These are phyloP conservation scores for Barbus barbus DNA, from an alignment of 2,113 vertebrate species.

Conservation along the genomic window DNA sequence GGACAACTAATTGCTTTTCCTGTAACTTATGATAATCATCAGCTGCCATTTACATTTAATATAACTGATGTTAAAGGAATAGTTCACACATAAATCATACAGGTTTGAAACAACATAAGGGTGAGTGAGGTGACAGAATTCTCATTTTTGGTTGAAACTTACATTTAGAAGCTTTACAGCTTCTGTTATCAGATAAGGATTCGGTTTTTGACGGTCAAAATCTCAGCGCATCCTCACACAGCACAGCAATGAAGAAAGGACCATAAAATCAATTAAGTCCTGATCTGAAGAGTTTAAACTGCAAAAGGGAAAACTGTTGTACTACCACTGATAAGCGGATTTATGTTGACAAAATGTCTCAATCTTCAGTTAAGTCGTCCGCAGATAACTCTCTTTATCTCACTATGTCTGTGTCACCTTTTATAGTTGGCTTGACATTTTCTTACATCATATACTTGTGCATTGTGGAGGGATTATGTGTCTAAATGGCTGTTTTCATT, in stretches of 20 bases:
- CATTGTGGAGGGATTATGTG: conserved; percentile 37
- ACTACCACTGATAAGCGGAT: conserved; percentile 33
- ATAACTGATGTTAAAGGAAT: not conserved
- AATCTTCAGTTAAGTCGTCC: not conserved
- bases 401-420: not conserved
- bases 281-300: not conserved
- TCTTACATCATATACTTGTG: not conserved
- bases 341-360: conserved; percentile 24
- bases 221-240: not conserved
- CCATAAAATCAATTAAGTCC: not conserved
- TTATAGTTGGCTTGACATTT: conserved; percentile 18
- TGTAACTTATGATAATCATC: not conserved
- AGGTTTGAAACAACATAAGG: not conserved
- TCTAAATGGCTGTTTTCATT: conserved; percentile 25
- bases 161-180: too few relatives aligned
- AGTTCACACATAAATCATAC: not conserved
- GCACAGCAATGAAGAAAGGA: not conserved
- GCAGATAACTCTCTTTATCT: conserved; percentile 9
- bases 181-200: not conserved
- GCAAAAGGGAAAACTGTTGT: not conserved
- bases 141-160: not conserved
- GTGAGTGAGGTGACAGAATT: not conserved
- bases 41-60: not conserved
- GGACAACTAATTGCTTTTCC: not conserved
- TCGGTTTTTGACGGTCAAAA: not conserved